Evolutionary conservation across 2,113 vertebrate species (phyloP).

Genomic region (Axis porcinus): DNA sequence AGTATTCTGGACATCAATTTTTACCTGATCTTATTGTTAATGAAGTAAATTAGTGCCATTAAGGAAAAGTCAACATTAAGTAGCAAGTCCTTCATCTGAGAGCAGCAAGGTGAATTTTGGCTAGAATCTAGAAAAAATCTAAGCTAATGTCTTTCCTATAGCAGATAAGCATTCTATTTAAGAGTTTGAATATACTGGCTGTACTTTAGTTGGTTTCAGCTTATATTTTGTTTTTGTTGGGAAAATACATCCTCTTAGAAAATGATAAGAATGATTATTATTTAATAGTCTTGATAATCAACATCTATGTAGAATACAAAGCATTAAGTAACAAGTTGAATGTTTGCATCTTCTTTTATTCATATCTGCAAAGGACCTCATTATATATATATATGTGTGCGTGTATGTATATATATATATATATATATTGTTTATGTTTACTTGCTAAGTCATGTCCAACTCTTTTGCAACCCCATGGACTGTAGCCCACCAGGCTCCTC

Average conservation of each 20-base stretch:
- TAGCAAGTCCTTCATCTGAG: not conserved
- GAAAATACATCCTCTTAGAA: not conserved
- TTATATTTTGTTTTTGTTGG: not conserved
- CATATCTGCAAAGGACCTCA: not conserved
- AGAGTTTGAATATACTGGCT: not conserved
- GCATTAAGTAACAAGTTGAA: not conserved
- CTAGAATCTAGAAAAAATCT: not conserved
- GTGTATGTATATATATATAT: not conserved
- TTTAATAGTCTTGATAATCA: slow-evolving; percentile 12
- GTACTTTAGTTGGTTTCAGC: not conserved
- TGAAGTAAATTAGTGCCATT: slow-evolving; percentile 11
- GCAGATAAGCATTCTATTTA: not conserved
- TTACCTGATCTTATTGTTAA: slow-evolving; percentile 46
- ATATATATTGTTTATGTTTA: not conserved
- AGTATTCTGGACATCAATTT: not conserved
- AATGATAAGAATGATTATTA: not conserved
- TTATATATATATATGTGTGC: not conserved
- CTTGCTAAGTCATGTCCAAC: not conserved
- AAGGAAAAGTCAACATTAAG: not conserved
- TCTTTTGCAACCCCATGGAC: not conserved
- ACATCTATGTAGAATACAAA: not conserved
- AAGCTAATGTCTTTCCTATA: not conserved
- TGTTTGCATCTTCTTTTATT: not conserved
- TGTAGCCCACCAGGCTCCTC: not conserved
- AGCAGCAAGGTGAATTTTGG: not conserved